phyloP scores from a whole-genome alignment of 1,140 invertebrate genomes.

The Oryzaephilus surinamensis region DNA sequence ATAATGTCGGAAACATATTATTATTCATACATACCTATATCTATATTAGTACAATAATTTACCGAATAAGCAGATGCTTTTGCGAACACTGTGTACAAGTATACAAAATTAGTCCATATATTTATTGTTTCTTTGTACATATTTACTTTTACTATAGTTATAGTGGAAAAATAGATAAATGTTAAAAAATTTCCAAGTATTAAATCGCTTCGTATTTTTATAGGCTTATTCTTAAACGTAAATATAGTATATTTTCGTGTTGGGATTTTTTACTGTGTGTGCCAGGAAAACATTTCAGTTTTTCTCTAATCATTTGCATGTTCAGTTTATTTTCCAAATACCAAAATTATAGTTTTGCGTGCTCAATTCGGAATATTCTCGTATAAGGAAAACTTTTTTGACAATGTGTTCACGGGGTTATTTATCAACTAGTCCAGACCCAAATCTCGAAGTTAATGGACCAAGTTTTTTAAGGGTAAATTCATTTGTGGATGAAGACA shows the following conservation, averaged over 20 bases:
- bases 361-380: not conserved
- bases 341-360: not conserved
- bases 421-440: slow-evolving; percentile 15
- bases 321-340: not conserved
- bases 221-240: no score
- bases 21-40: no score
- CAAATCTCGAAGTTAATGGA: slow-evolving; percentile 14
- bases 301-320: slow-evolving; percentile 4
- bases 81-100: no score
- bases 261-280: slow-evolving; percentile 1
- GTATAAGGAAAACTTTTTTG: slow-evolving; percentile 9
- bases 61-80: no score
- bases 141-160: no score
- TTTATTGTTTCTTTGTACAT: no score
- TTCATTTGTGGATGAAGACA: slow-evolving; percentile 26
- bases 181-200: no score
- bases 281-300: slow-evolving; percentile 4
- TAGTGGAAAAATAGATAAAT: no score
- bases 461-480: slow-evolving; percentile 22
- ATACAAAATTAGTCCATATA: no score
- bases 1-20: no score
- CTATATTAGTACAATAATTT: no score
- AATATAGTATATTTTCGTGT: slow-evolving; percentile 9
- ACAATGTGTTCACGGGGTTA: slow-evolving; percentile 26
- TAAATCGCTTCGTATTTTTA: no score